Conservation (phyloP, 2,888 invertebrate species). For the Xestia ashworthii region DNA sequence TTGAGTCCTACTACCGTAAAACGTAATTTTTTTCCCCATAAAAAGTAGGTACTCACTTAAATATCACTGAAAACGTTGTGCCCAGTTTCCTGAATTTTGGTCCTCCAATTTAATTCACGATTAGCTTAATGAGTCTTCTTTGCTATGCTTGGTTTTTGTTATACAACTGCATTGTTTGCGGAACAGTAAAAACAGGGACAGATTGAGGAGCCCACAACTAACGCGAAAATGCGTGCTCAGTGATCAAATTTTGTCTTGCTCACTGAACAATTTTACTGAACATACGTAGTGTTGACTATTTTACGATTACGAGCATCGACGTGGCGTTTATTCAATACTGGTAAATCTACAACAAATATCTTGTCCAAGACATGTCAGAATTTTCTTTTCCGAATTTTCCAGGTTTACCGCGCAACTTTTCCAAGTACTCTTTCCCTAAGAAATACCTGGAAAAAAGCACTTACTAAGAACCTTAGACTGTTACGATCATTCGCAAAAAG, state of each 20-base stretch:
- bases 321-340: neutral
- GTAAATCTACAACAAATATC: neutral
- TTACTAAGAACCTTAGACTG: neutral
- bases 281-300: neutral
- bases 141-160: neutral
- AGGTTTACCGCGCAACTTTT: neutral
- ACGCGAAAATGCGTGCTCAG: conserved; percentile 28
- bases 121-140: neutral
- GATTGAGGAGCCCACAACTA: neutral
- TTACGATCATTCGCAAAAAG: neutral
- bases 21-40: too few relatives aligned
- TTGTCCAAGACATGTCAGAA: neutral
- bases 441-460: neutral
- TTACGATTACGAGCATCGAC: neutral
- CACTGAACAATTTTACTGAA: conserved; percentile 17
- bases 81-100: neutral
- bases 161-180: neutral
- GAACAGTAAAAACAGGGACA: neutral
- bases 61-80: neutral
- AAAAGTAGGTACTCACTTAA: neutral
- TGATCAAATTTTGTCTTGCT: conserved; percentile 4
- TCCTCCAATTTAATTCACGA: neutral
- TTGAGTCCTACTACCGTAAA: too few relatives aligned
- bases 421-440: neutral
- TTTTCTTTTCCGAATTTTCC: neutral